Conservation (phyloP, 2,113 vertebrate species). For the Argyrosomus japonicus region DNA sequence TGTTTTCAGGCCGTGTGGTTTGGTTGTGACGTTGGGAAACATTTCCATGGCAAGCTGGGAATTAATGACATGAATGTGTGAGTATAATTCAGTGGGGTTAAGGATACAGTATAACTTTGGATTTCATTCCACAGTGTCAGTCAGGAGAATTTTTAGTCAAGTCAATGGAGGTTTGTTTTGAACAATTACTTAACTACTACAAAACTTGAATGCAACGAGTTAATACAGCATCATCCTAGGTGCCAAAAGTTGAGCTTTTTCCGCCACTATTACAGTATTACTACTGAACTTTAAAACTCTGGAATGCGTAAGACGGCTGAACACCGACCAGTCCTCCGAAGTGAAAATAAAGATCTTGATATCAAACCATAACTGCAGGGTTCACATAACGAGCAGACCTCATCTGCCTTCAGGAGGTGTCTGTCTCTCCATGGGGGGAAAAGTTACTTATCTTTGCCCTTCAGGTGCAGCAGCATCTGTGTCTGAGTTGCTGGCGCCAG, state of each 20-base stretch:
- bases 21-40: conserved; percentile 96
- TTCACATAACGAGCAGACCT: conserved; percentile 8
- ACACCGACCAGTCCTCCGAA: not conserved
- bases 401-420: conserved; percentile 17
- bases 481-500: conserved; percentile 62
- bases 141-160: not conserved
- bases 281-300: not conserved
- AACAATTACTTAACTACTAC: not conserved
- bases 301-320: not conserved
- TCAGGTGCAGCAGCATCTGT: conserved; percentile 30
- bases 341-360: not conserved
- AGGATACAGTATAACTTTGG: too few species aligned
- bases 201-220: not conserved
- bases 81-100: conserved; percentile 69
- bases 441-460: conserved; percentile 27
- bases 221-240: not conserved
- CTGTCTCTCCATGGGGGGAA: not conserved
- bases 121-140: not conserved
- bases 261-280: too few species aligned
- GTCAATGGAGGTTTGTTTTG: not conserved
- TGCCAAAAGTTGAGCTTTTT: not conserved
- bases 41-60: conserved; percentile 96
- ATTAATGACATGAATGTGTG: conserved; percentile 97
- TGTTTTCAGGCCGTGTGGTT: conserved; percentile 94
- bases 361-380: not conserved